phyloP scores from a whole-genome alignment of 2,113 vertebrate species.

The Macrotus californicus region DNA sequence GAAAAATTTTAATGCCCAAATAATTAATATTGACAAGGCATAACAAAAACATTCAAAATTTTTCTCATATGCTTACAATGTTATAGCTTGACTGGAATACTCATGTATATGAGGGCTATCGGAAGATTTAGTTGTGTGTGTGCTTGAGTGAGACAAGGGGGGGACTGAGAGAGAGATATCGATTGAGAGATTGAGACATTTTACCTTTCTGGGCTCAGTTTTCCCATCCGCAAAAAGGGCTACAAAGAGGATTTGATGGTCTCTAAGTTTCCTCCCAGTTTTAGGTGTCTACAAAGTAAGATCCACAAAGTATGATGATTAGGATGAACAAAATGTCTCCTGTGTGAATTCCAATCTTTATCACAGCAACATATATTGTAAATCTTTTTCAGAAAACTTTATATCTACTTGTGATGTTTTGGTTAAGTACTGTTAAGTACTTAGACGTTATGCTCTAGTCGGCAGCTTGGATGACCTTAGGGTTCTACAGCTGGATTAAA shows the following conservation, averaged over 20 bases:
- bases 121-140: constrained; percentile 54
- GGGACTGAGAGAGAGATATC: not conserved
- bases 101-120: constrained; percentile 56
- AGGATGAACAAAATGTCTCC: constrained; percentile 75
- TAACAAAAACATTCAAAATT: not conserved
- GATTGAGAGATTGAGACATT: not conserved
- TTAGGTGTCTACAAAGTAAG: not conserved
- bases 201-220: not conserved
- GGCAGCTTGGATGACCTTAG: constrained; percentile 71
- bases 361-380: constrained; percentile 76
- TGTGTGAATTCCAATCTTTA: constrained; percentile 72
- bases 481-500: constrained; percentile 75
- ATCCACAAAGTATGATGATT: constrained; percentile 50
- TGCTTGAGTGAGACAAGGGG: not conserved
- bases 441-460: constrained; percentile 72
- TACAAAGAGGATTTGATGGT: not conserved
- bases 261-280: not conserved
- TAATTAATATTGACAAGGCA: not conserved
- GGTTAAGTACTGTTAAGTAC: constrained; percentile 72
- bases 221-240: not conserved
- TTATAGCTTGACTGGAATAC: constrained; percentile 61
- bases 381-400: constrained; percentile 73
- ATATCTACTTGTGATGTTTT: constrained; percentile 72
- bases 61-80: constrained; percentile 49
- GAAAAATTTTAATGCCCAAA: not conserved